phyloP scores from a whole-genome alignment of 2,888 invertebrate genomes.

The Empis stercorea region DNA sequence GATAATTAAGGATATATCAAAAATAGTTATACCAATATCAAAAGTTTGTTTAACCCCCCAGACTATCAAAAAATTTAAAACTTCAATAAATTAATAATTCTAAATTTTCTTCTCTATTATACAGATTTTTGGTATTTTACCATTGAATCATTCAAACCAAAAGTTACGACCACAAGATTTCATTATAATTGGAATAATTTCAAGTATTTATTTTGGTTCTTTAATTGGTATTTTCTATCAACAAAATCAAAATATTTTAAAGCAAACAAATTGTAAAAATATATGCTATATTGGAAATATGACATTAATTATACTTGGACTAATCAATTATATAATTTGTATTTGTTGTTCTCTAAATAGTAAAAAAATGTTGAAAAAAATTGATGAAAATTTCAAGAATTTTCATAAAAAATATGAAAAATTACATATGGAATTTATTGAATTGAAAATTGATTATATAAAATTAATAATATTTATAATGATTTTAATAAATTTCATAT shows the following conservation, averaged over 20 bases:
- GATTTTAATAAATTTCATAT: not conserved
- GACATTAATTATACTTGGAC: slow-evolving; percentile 19
- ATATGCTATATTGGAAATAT: slow-evolving; percentile 25
- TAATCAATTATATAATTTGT: not conserved
- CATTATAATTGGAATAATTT: slow-evolving; percentile 23
- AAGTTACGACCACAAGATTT: slow-evolving; percentile 20
- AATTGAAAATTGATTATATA: not conserved
- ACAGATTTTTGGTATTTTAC: slow-evolving; percentile 26
- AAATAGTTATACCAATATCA: too few species aligned
- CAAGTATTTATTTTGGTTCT: slow-evolving; percentile 8
- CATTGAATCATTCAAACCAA: slow-evolving; percentile 20
- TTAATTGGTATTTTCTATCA: slow-evolving; percentile 10
- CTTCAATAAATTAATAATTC: too few species aligned
- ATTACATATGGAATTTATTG: not conserved
- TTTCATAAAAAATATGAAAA: not conserved
- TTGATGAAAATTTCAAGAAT: not conserved
- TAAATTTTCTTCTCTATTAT: too few species aligned
- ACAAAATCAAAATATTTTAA: slow-evolving; percentile 12
- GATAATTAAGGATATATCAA: too few species aligned
- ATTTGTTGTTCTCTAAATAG: not conserved
- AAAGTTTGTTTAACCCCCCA: too few species aligned
- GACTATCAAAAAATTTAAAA: too few species aligned
- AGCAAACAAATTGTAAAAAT: slow-evolving; percentile 21
- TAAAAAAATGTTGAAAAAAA: not conserved
- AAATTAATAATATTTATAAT: not conserved